Base-by-base conservation (phyloP, 2,888 invertebrate species). In the Euphydryas editha region DNA sequence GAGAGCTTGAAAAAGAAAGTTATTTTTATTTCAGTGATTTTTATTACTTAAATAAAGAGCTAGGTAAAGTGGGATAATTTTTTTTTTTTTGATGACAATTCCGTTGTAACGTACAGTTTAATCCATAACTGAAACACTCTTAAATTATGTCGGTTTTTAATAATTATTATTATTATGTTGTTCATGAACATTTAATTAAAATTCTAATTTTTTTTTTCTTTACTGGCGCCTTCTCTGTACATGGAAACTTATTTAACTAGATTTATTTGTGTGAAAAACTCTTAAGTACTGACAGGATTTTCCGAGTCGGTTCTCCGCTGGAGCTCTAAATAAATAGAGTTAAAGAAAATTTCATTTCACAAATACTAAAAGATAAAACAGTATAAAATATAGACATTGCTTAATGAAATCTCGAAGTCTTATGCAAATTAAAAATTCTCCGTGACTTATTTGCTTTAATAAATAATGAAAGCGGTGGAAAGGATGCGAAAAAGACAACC, bases 401-500 rank as follows among this genome's bases (percentile, higher is more conserved):
- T 71, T 67, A 69, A 72, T 67, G 59, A 72, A 70, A 70, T 72
- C 64, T 72, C 68, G 49, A 65, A 70, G 62, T 64, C 61, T 65
- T 51, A 64, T 62, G 59, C 67, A 69, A 72, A 70, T 70, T 70
- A 66, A 70, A 71, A 72, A 68, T 62, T 70, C 70, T 57, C 61
- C 56, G 67, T 56, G 62, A 60, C 64, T 72, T 72, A 71, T 72
- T 72, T 69, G 63, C 67, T 72, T 84, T 83, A 85, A 86, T 88
- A 79, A 83, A 86, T 87, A 85, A 87, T 81, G 76, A 76, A 82
- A 83, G 80, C 78, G 73, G 77, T 76, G 77, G 78, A 81, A 84
- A 83, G 78, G 81, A 83, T 85, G 81, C 78, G 80, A 84, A 86
- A 87, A 85, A 86, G 81, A 83, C 82, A 84, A 82, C 78, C 74